Evolutionary conservation across 1,140 invertebrate genomes (phyloP).

Genomic region (Pseudomyrmex pallidus): DNA sequence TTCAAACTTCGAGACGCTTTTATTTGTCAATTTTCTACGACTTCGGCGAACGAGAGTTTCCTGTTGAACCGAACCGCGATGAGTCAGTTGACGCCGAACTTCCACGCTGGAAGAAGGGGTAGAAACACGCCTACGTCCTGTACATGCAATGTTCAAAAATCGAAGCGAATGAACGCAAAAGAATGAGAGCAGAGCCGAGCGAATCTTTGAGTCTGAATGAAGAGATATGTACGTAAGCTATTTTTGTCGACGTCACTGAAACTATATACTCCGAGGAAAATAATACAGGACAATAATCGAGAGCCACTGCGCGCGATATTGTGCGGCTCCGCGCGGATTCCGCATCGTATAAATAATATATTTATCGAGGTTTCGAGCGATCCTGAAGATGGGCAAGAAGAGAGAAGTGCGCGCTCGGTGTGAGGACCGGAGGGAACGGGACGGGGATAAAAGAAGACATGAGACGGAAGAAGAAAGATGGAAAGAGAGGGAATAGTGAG

Average conservation of each 20-base stretch:
- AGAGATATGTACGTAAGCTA: not conserved
- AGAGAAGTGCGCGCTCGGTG: not conserved
- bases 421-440: not conserved
- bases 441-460: not conserved
- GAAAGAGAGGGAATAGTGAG: constrained; percentile 46
- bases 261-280: not conserved
- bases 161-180: not conserved
- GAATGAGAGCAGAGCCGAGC: too few relatives aligned
- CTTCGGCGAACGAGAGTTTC: constrained; percentile 59
- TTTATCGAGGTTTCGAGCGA: constrained; percentile 15
- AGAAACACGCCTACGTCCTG: constrained; percentile 1
- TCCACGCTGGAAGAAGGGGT: not conserved
- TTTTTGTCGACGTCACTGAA: too few relatives aligned
- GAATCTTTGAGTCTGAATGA: not conserved
- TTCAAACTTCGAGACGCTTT: constrained; percentile 55
- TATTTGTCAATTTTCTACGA: constrained; percentile 61
- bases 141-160: constrained; percentile 4
- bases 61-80: constrained; percentile 52
- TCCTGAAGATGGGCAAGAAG: not conserved
- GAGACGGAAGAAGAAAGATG: not conserved
- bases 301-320: constrained; percentile 20
- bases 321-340: constrained; percentile 43
- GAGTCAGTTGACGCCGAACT: constrained; percentile 49
- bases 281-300: constrained; percentile 29
- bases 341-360: not conserved